Conservation (phyloP, 2,888 invertebrate genomes). For the Morpho helenor region DNA sequence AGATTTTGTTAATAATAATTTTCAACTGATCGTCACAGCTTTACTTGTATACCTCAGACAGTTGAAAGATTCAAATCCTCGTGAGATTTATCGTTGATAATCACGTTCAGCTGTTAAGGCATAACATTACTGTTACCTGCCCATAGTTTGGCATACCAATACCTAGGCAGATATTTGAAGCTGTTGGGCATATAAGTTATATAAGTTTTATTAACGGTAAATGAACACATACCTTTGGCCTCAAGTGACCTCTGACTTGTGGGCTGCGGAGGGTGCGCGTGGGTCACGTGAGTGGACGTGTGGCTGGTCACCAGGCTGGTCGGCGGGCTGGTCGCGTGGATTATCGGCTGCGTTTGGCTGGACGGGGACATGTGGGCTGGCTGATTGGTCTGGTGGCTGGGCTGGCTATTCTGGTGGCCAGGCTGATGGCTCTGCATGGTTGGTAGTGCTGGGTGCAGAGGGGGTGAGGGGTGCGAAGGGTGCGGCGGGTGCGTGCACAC, state of each 20-base stretch:
- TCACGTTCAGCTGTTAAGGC: no score
- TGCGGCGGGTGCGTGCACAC: conserved; percentile 34
- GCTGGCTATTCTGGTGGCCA: background rate
- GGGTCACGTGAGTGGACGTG: conserved; percentile 9
- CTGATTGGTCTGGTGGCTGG: conserved; percentile 1
- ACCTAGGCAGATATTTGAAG: no score
- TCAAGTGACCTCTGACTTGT: conserved; percentile 6
- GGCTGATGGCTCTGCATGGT: background rate
- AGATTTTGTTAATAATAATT: no score
- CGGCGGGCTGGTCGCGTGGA: conserved; percentile 4
- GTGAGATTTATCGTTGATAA: no score
- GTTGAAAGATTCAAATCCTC: no score
- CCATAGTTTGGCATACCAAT: no score
- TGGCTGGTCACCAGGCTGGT: conserved; percentile 7
- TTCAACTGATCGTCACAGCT: no score
- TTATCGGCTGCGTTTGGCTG: conserved; percentile 5
- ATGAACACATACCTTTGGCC: conserved; percentile 6
- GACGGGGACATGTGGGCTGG: conserved; percentile 3
- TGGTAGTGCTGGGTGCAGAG: conserved; percentile 16
- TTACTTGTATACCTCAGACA: no score
- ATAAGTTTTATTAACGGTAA: no score
- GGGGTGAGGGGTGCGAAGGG: conserved; percentile 8
- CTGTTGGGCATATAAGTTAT: no score
- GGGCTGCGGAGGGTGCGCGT: background rate
- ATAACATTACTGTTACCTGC: no score